Percentiles rank a stretch among this genome's conserved stretches.
Conservation (phyloP, 2,113 vertebrate genomes). For the Girardinichthys multiradiatus region DNA sequence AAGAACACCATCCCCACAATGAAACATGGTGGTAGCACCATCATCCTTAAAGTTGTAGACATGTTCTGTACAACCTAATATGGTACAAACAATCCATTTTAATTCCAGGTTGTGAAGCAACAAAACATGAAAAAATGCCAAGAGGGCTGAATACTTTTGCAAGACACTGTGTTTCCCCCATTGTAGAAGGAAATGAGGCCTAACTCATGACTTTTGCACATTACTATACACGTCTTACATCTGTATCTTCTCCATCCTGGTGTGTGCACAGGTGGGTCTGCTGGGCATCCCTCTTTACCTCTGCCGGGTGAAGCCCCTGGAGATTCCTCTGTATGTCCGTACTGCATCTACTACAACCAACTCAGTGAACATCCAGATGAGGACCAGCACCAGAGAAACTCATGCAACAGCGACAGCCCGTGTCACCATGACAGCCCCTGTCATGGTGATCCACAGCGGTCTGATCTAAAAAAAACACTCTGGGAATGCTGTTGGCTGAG, state of each 20-base stretch:
- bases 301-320: conserved; percentile 62
- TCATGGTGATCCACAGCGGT: conserved; percentile 25
- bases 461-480: conserved; percentile 47
- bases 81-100: too few species aligned
- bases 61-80: too few species aligned
- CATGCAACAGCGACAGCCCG: conserved; percentile 50
- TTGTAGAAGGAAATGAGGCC: neutral
- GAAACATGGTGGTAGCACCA: too few species aligned
- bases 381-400: conserved; percentile 39
- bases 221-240: conserved; percentile 7
- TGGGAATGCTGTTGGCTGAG: conserved; percentile 48
- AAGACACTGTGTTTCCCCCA: too few species aligned
- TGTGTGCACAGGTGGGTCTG: conserved; percentile 62
- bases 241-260: conserved; percentile 4
- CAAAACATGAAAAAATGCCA: too few species aligned
- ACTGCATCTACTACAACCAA: conserved; percentile 67
- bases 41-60: too few species aligned
- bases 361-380: neutral
- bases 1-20: too few species aligned
- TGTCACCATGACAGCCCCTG: conserved; percentile 43
- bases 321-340: conserved; percentile 59
- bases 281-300: conserved; percentile 37
- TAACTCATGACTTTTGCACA: neutral
- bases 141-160: too few species aligned
- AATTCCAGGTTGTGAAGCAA: too few species aligned